A percentile compares a stretch with the other conserved stretches of the same genome.
These are phyloP conservation scores for Sebastes nivosus DNA, from an alignment of 2,797 vertebrate genomes.

Conservation along the genomic window DNA sequence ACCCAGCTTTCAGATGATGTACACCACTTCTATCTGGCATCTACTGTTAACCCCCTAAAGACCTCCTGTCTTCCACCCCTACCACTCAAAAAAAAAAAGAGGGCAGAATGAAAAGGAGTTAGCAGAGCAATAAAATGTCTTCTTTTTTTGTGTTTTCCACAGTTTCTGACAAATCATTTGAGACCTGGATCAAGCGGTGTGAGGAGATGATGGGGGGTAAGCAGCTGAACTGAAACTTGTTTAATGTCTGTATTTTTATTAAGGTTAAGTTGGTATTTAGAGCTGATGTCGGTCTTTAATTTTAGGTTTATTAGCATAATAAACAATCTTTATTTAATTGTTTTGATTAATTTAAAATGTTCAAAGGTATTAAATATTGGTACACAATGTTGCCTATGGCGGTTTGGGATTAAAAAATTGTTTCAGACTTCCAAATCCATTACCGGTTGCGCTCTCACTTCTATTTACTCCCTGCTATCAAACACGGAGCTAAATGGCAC, in stretches of 20 bases:
- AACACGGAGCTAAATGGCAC: conserved; percentile 33
- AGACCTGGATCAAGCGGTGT: conserved; percentile 90
- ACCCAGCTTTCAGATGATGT: too few relatives aligned
- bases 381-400: background rate
- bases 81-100: too few relatives aligned
- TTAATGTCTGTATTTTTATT: background rate
- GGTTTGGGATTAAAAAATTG: background rate
- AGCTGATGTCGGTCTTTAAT: background rate
- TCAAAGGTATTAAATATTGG: background rate
- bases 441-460: background rate
- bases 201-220: conserved; percentile 89
- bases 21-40: too few relatives aligned
- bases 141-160: conserved; percentile 32
- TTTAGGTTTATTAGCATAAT: background rate
- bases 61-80: too few relatives aligned
- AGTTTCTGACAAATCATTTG: conserved; percentile 87
- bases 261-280: background rate
- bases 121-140: too few relatives aligned
- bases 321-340: background rate
- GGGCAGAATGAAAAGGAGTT: too few relatives aligned
- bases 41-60: too few relatives aligned
- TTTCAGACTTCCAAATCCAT: background rate
- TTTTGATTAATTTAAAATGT: background rate
- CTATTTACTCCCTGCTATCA: conserved; percentile 4
- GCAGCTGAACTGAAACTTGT: conserved; percentile 37